Base-by-base conservation (phyloP, 1,140 invertebrate species). In the Archivesica marissinica region DNA sequence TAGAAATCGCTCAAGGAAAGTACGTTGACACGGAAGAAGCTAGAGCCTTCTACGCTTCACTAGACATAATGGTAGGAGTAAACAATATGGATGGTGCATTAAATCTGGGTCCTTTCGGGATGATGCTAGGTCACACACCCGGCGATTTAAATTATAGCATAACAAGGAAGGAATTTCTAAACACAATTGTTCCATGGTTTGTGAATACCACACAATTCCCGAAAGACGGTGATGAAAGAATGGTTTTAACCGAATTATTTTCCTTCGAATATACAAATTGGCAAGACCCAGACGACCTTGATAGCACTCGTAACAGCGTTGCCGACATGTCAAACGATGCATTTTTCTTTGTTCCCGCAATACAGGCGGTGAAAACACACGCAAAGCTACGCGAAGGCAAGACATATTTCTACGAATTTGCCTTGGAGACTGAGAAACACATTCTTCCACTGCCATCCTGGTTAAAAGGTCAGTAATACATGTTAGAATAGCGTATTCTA, bases 401-500 rank as follows among this genome's bases (percentile, higher is more conserved):
- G 1, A 87, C 86, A 1, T 89, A 82, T 47, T 72, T 87, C 0
- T 80, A 83, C 23, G 50, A 77, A 39, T 87, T 89, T 47, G 39
- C 77, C 20, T 41, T 75, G 47, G 66, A 68, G 4, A 80, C 83
- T 2, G 85, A 68, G 2, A 79, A 38, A 7, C 25, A 35, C 6
- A 35, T 35, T 17, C 30, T 77, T 39, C 3, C 6, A 17, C 25
- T 79, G 41, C 33, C 64, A 17, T 30, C 39, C 4, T 82, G 72
- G 74, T 20, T 85, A 15, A 50, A 74, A 25, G 77, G 74, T 28
- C 0, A 64, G 39, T 50, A 61, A n/a, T n/a, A n/a, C n/a, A n/a
- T n/a, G n/a, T n/a, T n/a, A 23, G 13, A 15, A 28, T 28, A 35
- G 9, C 25, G 15, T 70, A 64, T 17, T 28, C 61, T 23, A 1